Evolutionary conservation across 2,113 vertebrate species (phyloP), one percentile per base, ranked within the genome.

Genomic region (Clarias magur): DNA sequence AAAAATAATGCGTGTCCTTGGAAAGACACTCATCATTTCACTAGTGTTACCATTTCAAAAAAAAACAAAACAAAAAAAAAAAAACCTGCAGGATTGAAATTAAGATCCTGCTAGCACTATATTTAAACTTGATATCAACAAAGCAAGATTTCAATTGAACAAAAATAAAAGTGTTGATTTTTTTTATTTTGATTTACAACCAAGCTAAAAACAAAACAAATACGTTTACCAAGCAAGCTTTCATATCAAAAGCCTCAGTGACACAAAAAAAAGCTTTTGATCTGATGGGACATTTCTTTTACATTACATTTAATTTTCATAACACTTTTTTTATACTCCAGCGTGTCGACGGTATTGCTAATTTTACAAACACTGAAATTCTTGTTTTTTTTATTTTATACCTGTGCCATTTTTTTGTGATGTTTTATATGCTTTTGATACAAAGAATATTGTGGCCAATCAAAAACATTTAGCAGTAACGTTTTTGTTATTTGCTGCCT

Each of bases 391-490:
- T 68, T 89, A 12, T 56, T 34, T 21, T 81, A 86, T 86, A 87
- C 81, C 85, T 92, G 92, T 88, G 86, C 87, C 87, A 87, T 84
- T 87, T 91, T 93, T 93, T 95, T 95, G 89, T 91, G 95, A 93
- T 94, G 93, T 96, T 94, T 75, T 89, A 91, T 95, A 92, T 93
- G 94, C 94, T 93, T 93, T 90, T 95, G 95, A 96, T 95, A 92
- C 95, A 95, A 84, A 92, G 87, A 92, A 90, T 92, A 88, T 91
- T 84, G 89, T 91, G 91, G 89, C 88, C 88, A 85, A 91, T 90
- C 89, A 91, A 89, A 94, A 91, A 96, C 93, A 96, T 92, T 95
- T 95, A 96, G 96, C 95, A 96, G 95, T 95, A 93, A 93, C 92
- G 85, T 96, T 94, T 96, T 95, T 91, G 90, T 90, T 60, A 65